A percentile compares a stretch with the other conserved stretches of the same genome.
Conservation (phyloP, 64 coral and sea anemone genomes). For the Montipora sp. region DNA sequence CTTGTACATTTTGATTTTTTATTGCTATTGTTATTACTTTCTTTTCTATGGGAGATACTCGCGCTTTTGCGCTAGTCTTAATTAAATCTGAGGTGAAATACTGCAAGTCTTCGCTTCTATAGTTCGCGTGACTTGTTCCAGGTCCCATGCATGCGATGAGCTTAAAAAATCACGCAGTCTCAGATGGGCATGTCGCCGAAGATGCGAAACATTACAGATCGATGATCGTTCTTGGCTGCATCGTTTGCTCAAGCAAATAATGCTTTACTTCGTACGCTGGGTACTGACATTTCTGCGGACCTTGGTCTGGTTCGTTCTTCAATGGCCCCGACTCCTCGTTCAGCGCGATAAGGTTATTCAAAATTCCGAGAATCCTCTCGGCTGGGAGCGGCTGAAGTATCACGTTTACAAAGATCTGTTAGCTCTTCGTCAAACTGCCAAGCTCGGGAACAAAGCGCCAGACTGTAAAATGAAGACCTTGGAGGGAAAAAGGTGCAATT, state of each 20-base stretch:
- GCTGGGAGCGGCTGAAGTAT: not conserved
- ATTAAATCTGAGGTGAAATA: no score
- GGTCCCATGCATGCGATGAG: no score
- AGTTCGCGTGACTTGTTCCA: no score
- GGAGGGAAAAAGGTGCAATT: not conserved
- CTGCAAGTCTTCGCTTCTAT: no score
- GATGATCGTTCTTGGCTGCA: not conserved
- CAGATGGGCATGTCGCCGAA: no score
- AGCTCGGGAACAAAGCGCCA: conserved; percentile 29
- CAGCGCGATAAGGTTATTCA: not conserved
- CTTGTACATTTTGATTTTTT: no score
- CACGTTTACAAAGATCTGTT: not conserved
- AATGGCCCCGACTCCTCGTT: not conserved
- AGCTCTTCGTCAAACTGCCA: conserved; percentile 2
- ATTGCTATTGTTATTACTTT: no score
- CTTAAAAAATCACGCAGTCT: no score
- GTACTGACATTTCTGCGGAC: not conserved
- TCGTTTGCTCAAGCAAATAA: not conserved
- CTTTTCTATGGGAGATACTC: no score
- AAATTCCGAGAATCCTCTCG: not conserved
- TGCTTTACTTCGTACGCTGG: not conserved
- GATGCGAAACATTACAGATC: no score
- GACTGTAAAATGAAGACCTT: conserved; percentile 19
- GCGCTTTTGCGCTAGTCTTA: no score
- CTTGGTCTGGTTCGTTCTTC: conserved; percentile 6